These are phyloP conservation scores for Sympetrum striolatum DNA, from an alignment of 2,888 invertebrate genomes.

Conservation along the genomic window DNA sequence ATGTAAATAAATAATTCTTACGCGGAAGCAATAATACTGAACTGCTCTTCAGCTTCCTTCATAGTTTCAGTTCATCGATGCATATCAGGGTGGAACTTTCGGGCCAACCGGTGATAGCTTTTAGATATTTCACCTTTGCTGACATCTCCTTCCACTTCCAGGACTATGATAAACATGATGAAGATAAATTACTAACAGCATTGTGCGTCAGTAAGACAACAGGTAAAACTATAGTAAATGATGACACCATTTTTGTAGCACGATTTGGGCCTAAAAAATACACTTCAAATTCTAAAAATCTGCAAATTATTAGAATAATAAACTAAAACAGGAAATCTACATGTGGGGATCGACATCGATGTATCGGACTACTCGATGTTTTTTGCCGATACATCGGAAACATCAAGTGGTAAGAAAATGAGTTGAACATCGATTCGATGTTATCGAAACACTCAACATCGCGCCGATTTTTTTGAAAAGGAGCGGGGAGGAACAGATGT, in stretches of 20 bases:
- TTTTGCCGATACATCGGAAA: too few species aligned
- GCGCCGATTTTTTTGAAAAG: too few species aligned
- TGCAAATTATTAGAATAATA: neutral
- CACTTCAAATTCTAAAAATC: neutral
- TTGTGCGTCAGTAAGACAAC: neutral
- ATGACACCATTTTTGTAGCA: neutral
- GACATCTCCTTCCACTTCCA: slow-evolving; percentile 76
- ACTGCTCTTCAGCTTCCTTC: slow-evolving; percentile 75
- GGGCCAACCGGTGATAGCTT: slow-evolving; percentile 81
- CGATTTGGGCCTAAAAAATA: neutral
- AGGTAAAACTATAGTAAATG: neutral
- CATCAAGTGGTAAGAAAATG: too few species aligned
- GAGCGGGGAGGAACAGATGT: too few species aligned
- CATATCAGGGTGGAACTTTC: slow-evolving; percentile 86
- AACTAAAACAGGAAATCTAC: neutral
- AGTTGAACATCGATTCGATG: too few species aligned
- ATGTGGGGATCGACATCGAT: too few species aligned
- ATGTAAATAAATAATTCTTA: slow-evolving; percentile 51
- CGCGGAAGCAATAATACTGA: slow-evolving; percentile 79
- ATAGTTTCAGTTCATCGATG: slow-evolving; percentile 76
- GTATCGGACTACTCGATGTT: too few species aligned
- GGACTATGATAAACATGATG: slow-evolving; percentile 61
- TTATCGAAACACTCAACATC: too few species aligned
- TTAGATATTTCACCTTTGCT: slow-evolving; percentile 81
- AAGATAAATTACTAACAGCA: neutral